These are phyloP conservation scores for Dryobotodes eremita DNA, from an alignment of 2,888 invertebrate genomes.

Conservation along the genomic window DNA sequence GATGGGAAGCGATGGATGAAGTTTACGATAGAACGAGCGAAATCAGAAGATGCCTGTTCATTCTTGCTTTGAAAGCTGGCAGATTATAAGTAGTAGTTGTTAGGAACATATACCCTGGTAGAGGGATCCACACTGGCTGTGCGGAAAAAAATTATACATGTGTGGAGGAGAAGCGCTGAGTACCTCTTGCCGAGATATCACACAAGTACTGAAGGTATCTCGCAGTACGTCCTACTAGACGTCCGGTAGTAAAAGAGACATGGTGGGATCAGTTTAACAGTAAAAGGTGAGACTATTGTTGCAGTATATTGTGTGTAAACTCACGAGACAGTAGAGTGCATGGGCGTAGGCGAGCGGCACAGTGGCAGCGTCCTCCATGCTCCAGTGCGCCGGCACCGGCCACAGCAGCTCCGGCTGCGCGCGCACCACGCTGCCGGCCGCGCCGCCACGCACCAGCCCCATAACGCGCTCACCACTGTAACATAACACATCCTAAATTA, in stretches of 20 bases:
- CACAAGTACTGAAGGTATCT: neutral
- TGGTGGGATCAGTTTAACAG: neutral
- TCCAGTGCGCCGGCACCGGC: conserved; percentile 93
- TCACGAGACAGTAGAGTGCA: conserved; percentile 83
- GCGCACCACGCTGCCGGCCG: conserved; percentile 90
- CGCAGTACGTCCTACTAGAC: neutral
- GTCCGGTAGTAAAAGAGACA: neutral
- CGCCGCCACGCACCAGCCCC: conserved; percentile 90
- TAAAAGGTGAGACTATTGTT: neutral
- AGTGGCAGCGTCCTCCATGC: conserved; percentile 93
- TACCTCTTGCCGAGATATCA: neutral
- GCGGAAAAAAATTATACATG: neutral
- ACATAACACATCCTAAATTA: conserved; percentile 69
- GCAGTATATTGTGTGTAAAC: conserved; percentile 35
- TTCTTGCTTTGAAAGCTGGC: neutral
- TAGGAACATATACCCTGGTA: neutral
- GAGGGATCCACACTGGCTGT: neutral
- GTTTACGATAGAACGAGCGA: neutral
- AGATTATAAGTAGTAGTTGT: neutral
- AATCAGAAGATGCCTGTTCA: too few species aligned
- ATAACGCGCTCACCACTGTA: conserved; percentile 90
- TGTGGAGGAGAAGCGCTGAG: neutral
- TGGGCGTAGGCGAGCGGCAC: conserved; percentile 94
- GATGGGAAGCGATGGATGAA: neutral
- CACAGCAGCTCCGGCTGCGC: conserved; percentile 90